Evolutionary conservation across 2,113 vertebrate species (phyloP).

Genomic region (Bubalus kerabau): DNA sequence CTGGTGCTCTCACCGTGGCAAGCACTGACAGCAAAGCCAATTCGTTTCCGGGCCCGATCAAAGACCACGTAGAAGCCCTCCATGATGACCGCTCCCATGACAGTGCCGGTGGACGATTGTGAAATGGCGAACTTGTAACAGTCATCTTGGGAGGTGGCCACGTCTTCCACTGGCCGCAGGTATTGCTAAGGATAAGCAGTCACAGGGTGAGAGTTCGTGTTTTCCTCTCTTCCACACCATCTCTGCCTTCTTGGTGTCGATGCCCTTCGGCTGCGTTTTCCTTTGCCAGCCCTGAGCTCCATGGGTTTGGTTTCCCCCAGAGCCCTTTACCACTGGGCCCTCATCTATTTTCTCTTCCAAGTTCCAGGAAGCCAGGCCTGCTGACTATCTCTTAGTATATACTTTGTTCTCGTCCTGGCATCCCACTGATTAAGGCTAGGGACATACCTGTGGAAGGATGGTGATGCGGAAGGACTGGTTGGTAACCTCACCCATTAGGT

Average conservation of each 20-base stretch:
- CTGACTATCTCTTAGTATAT: not conserved
- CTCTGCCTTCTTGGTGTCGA: not conserved
- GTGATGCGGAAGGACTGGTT: constrained; percentile 99
- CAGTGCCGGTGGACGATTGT: constrained; percentile 95
- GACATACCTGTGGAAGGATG: constrained; percentile 94
- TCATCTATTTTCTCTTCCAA: not conserved
- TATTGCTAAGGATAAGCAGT: constrained; percentile 87
- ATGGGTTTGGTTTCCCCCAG: not conserved
- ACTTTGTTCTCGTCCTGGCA: not conserved
- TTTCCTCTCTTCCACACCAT: not conserved
- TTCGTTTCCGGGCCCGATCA: constrained; percentile 91
- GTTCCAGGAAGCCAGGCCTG: not conserved
- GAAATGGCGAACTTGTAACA: constrained; percentile 99
- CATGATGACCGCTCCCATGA: constrained; percentile 99
- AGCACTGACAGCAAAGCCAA: constrained; percentile 95
- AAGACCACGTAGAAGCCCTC: constrained; percentile 98
- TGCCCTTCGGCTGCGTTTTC: not conserved
- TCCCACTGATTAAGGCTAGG: not conserved
- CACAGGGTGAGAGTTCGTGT: not conserved
- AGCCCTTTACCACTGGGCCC: not conserved
- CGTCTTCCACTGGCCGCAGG: constrained; percentile 94
- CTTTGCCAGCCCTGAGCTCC: not conserved
- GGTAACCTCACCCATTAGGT: constrained; percentile 95
- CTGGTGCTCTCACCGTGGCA: constrained; percentile 89
- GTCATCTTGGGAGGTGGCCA: constrained; percentile 94